These are phyloP conservation scores for Eristalis pertinax DNA, from an alignment of 2,888 invertebrate genomes.

Conservation along the genomic window DNA sequence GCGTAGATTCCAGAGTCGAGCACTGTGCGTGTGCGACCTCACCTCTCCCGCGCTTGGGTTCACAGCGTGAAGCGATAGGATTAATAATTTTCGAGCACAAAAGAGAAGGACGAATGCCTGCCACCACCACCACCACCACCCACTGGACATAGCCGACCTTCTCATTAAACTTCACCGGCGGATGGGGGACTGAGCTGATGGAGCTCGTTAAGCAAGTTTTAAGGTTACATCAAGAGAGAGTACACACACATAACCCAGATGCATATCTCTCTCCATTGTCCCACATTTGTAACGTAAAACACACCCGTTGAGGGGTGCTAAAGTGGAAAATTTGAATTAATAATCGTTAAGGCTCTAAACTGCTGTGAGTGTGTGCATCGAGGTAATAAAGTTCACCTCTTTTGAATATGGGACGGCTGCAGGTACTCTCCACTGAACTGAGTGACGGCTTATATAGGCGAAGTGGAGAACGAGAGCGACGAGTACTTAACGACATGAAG, in stretches of 20 bases:
- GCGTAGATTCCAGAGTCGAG: not conserved
- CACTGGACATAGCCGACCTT: not conserved
- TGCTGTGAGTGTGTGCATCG: conserved; percentile 44
- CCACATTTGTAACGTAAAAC: conserved; percentile 35
- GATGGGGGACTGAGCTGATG: not conserved
- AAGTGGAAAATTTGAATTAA: conserved; percentile 71
- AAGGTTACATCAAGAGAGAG: conserved; percentile 7
- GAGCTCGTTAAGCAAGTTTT: conserved; percentile 53
- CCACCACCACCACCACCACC: not conserved
- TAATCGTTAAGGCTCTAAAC: conserved; percentile 68
- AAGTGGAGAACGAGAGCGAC: not conserved
- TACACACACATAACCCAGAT: conserved; percentile 52
- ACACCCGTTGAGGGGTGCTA: conserved; percentile 16
- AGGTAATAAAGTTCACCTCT: conserved; percentile 64
- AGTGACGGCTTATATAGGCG: conserved; percentile 40
- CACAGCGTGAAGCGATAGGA: conserved; percentile 18
- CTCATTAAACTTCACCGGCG: not conserved
- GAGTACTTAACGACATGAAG: conserved; percentile 47
- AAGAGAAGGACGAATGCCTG: not conserved
- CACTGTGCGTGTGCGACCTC: not conserved
- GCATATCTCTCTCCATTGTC: conserved; percentile 47
- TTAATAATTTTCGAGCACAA: conserved; percentile 27
- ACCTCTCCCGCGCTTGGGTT: not conserved
- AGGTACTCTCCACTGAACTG: not conserved
- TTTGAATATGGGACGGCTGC: conserved; percentile 5